These are phyloP conservation scores for Tringa solitaria DNA, from an alignment of 2,113 vertebrate species.

Conservation along the genomic window DNA sequence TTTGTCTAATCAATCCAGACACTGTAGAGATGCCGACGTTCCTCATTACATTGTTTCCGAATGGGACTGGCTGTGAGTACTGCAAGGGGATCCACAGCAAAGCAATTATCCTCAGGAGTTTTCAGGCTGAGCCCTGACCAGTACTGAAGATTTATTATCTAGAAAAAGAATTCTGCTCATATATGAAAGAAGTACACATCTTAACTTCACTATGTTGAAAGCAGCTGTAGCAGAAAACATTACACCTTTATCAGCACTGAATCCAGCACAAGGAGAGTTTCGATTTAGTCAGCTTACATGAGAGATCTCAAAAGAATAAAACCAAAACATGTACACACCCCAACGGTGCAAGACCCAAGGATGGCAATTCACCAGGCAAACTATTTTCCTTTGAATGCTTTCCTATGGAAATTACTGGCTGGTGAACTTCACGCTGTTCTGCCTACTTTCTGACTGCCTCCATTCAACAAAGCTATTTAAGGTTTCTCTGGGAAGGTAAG, in stretches of 20 bases:
- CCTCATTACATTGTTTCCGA: not conserved
- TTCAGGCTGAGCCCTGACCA: not conserved
- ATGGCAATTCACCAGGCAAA: not conserved
- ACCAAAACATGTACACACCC: not conserved
- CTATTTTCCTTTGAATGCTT: not conserved
- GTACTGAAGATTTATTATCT: not conserved
- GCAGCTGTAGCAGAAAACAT: not conserved
- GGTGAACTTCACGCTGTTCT: not conserved
- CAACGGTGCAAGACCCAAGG: not conserved
- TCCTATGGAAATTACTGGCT: not conserved
- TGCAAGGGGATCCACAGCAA: not conserved
- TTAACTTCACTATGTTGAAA: not conserved
- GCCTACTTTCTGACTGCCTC: not conserved
- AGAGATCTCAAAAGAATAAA: not conserved
- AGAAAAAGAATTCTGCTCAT: not conserved
- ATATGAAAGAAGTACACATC: not conserved
- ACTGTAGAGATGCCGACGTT: accelerated
- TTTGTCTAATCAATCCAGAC: not conserved
- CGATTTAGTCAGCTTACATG: not conserved
- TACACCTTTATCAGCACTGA: not conserved
- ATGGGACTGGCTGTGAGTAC: not conserved
- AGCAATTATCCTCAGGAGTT: not conserved
- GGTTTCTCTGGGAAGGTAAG: not conserved
- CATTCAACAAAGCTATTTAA: not conserved
- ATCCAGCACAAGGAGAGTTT: not conserved